phyloP scores from a whole-genome alignment of 2,888 invertebrate species.

The Philopedon plagiatum region DNA sequence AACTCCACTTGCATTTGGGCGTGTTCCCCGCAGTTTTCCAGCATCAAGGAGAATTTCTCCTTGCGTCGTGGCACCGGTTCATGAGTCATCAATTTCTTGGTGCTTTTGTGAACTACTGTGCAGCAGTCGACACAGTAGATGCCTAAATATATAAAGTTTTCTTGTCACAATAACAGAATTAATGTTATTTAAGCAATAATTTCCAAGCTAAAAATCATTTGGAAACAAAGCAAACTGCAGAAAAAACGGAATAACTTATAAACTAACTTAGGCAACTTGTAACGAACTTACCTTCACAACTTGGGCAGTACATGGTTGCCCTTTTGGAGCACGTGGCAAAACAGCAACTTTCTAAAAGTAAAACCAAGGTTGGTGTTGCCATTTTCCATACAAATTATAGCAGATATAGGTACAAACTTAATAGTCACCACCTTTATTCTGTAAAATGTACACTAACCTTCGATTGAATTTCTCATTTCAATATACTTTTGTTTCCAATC shows the following conservation, averaged over 20 bases:
- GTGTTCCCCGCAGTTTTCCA: conserved; percentile 60
- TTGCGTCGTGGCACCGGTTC: conserved; percentile 50
- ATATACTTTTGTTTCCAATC: conserved; percentile 8
- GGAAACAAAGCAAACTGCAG: no score
- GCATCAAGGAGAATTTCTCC: conserved; percentile 42
- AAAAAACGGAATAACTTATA: no score
- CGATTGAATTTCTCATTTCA: not conserved
- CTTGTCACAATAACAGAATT: no score
- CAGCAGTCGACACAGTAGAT: conserved; percentile 61
- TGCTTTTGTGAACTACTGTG: conserved; percentile 63
- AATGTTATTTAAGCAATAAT: no score
- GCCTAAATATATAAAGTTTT: conserved; percentile 17
- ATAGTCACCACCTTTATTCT: no score
- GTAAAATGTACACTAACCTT: not conserved
- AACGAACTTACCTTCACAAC: conserved; percentile 58
- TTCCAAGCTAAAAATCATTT: no score
- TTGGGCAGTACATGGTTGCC: conserved; percentile 60
- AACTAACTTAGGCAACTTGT: no score
- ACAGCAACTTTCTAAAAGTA: conserved; percentile 56
- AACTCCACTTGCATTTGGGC: conserved; percentile 61
- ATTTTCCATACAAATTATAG: no score
- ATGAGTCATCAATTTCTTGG: conserved; percentile 63
- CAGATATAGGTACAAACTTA: no score
- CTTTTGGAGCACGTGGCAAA: conserved; percentile 56
- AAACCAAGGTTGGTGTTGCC: not conserved